Evolutionary conservation across 2,113 vertebrate genomes (phyloP), one percentile per base, ranked within the genome.

Genomic region (Mastomys coucha): DNA sequence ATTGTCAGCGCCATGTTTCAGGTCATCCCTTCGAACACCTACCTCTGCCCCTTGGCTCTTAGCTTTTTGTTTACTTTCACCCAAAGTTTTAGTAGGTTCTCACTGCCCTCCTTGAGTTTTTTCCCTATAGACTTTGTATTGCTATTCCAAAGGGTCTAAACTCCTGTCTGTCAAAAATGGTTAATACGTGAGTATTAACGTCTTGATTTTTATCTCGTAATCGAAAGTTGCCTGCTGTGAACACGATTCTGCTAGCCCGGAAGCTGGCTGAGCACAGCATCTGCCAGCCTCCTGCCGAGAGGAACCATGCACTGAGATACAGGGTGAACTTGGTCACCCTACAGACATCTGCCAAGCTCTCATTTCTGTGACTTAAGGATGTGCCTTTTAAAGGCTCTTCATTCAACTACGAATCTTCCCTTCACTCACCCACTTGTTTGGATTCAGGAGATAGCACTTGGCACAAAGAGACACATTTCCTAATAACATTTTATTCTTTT

Each of bases 401-500:
- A 92, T 93, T 96, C 92, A 89, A 63, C 91, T 4, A 14, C 92
- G 95, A 91, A 95, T 96, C 92, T 97, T 94, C 81, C 80, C 81
- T 94, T 94, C 96, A 91, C 81, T 97, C 96, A 53, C 82, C 92
- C 93, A 80, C 96, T 94, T 97, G 97, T 96, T 97, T 96, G 89
- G 95, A 94, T 92, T 97, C 93, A 95, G 95, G 92, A 92, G 95
- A 91, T 94, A 95, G 96, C 96, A 96, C 92, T 97, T 89, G 95
- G 88, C 92, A 96, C 97, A 96, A 95, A 97, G 90, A 96, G 96
- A 86, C 93, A 93, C 69, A 91, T 93, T 96, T 91, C 90, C 90
- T 96, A 97, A 97, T 96, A 97, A 91, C 11, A 2, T 89, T 95
- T 93, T 87, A 97, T 98, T 97, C 96, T 97, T 96, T 88, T 89